Conservation (phyloP, 2,797 vertebrate species). For the Tachyglossus aculeatus region DNA sequence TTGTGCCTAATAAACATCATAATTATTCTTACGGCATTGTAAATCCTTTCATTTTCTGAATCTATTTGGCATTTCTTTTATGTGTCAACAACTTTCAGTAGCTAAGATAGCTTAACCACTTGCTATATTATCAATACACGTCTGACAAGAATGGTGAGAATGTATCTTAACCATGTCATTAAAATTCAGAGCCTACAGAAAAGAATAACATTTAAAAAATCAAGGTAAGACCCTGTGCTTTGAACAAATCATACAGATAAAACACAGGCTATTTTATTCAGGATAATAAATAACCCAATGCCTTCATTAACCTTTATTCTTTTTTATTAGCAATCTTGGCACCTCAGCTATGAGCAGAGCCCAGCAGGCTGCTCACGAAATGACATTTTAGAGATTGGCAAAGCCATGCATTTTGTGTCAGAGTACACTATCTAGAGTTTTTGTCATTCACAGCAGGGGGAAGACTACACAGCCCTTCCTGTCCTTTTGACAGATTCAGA, state of each 20-base stretch:
- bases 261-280: constrained; percentile 58
- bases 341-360: constrained; percentile 58
- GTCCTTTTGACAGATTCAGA: constrained; percentile 50
- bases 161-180: constrained; percentile 15
- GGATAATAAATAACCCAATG: constrained; percentile 63
- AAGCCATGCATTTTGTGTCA: constrained; percentile 56
- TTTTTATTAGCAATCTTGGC: constrained; percentile 73
- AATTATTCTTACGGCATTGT: too few species aligned
- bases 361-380: constrained; percentile 72
- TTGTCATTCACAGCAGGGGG: constrained; percentile 72
- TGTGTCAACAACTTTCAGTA: constrained; percentile 17
- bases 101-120: constrained; percentile 8
- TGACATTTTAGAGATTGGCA: constrained; percentile 79
- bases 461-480: constrained; percentile 43
- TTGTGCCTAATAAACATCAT: too few species aligned
- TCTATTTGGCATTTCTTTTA: constrained; percentile 24
- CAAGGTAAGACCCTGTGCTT: constrained; percentile 58
- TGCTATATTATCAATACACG: constrained; percentile 27
- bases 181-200: constrained; percentile 34
- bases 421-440: constrained; percentile 62
- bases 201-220: constrained; percentile 51
- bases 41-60: too few species aligned
- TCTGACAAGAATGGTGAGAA: constrained; percentile 35
- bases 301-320: constrained; percentile 85
- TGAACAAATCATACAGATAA: constrained; percentile 57